A percentile compares a stretch with the other conserved stretches of the same genome.
Conservation (phyloP, 2,888 invertebrate genomes). For the Epistrophella euchroma region DNA sequence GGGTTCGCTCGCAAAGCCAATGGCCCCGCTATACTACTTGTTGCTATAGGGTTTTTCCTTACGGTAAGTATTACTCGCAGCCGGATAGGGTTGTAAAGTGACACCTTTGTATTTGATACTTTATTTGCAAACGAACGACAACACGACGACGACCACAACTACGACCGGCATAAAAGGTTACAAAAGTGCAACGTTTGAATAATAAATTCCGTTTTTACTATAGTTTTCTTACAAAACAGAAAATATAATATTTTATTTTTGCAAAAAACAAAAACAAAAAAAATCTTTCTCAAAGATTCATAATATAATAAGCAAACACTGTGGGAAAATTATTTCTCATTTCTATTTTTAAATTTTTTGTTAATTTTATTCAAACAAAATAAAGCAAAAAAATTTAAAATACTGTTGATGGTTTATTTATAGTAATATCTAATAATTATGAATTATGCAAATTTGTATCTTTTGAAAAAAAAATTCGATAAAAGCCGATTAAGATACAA, state of each 20-base stretch:
- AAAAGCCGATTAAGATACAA: constrained; percentile 19
- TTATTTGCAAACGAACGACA: constrained; percentile 20
- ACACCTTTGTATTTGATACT: constrained; percentile 35
- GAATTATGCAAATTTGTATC: constrained; percentile 33
- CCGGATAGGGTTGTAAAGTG: constrained; percentile 59
- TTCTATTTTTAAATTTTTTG: constrained; percentile 67
- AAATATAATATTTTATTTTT: constrained; percentile 27
- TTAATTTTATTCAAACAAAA: constrained; percentile 47
- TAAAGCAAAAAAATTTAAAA: constrained; percentile 29
- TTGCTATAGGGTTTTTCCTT: constrained; percentile 34
- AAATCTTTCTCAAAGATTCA: constrained; percentile 50
- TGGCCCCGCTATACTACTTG: constrained; percentile 36
- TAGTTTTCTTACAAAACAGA: constrained; percentile 22
- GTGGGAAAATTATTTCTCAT: constrained; percentile 57
- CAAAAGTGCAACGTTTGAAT: constrained; percentile 44
- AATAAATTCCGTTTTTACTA: constrained; percentile 17
- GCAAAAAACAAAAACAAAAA: constrained; percentile 34
- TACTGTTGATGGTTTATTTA: constrained; percentile 34
- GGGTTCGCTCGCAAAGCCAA: constrained; percentile 52
- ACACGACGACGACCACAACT: background rate
- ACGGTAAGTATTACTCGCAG: constrained; percentile 19
- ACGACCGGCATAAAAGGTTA: constrained; percentile 30
- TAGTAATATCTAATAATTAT: too few relatives aligned
- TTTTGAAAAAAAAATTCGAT: background rate
- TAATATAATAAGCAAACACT: constrained; percentile 58